Conservation (phyloP, 2,888 invertebrate species). For the Baronia brevicornis region DNA sequence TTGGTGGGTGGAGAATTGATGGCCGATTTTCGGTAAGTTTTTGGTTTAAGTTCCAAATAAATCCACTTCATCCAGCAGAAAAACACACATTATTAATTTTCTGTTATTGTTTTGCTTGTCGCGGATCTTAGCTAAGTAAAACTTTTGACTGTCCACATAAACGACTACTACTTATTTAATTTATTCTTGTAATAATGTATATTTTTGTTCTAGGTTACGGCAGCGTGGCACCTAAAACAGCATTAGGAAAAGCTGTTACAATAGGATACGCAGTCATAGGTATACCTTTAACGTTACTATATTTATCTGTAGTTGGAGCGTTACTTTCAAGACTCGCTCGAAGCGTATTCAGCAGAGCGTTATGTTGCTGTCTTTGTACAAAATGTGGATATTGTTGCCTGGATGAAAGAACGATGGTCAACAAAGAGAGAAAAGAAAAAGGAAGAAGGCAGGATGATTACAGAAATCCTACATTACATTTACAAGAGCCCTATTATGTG, state of each 20-base stretch:
- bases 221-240: slow-evolving; percentile 92
- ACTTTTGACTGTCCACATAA: too few species aligned
- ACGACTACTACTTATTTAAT: slow-evolving; percentile 2
- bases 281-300: slow-evolving; percentile 90
- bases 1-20: too few species aligned
- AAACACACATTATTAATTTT: too few species aligned
- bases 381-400: slow-evolving; percentile 92
- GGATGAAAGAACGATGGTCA: slow-evolving; percentile 87
- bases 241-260: slow-evolving; percentile 94
- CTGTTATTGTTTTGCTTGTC: too few species aligned
- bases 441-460: slow-evolving; percentile 82
- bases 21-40: too few species aligned
- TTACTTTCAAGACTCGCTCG: slow-evolving; percentile 88
- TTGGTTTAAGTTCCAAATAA: too few species aligned
- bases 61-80: too few species aligned
- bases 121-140: too few species aligned
- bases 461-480: slow-evolving; percentile 74
- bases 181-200: slow-evolving; percentile 6
- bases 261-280: slow-evolving; percentile 91
- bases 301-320: slow-evolving; percentile 90
- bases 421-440: slow-evolving; percentile 86
- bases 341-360: slow-evolving; percentile 86
- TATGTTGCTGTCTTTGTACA: slow-evolving; percentile 91
- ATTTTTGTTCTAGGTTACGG: slow-evolving; percentile 85
- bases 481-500: slow-evolving; percentile 85